Base-by-base conservation (phyloP, 2,113 vertebrate species). In the Monopterus albus region DNA sequence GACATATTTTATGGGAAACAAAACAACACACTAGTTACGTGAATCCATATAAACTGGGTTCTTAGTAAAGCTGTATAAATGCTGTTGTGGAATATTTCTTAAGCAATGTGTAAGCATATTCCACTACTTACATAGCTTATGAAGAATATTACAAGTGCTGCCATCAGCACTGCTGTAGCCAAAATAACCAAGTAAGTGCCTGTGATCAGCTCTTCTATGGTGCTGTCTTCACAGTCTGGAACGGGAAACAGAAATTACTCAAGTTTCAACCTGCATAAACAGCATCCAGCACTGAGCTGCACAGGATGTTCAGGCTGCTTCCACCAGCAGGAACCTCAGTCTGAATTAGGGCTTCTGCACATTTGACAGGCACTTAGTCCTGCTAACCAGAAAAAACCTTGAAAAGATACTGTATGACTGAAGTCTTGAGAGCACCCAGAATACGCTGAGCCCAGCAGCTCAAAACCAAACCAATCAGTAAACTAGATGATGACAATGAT, bases 51-150 rank as follows among this genome's bases (percentile, higher is more conserved):
- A 35, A 20, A 31, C 39, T n/a, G 4, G 9, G 29, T n/a, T 62
- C 18, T 47, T 9, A 23, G 2, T 15, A 13, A 65, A 2, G 12
- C 46, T 29, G 17, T 59, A 25, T 64, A 26, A 52, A 52, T 23
- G 20, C 0, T 31, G 9, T 12, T 17, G 28, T 13, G 45, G 29
- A 29, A 67, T 31, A 47, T 21, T 33, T 0, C 2, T 29, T 10
- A 14, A 4, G 35, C n/a, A n/a, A 18, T 70, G 33, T 40, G 26
- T 40, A 17, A 25, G 2, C 4, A n/a, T 23, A 2, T 29, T 29
- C 28, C 1, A 9, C 10, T n/a, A 92, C 93, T 92, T 83, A 94
- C 93, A 2, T 91, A 91, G 78, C 86, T 90, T 5, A 90, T n/a
- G 8, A 21, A 28, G 29, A 82, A 81, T 17, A 81, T 62, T 0